Percentiles rank a stretch among this genome's conserved stretches.
Conservation (phyloP, 2,797 vertebrate genomes). For the Cossypha polioptera region DNA sequence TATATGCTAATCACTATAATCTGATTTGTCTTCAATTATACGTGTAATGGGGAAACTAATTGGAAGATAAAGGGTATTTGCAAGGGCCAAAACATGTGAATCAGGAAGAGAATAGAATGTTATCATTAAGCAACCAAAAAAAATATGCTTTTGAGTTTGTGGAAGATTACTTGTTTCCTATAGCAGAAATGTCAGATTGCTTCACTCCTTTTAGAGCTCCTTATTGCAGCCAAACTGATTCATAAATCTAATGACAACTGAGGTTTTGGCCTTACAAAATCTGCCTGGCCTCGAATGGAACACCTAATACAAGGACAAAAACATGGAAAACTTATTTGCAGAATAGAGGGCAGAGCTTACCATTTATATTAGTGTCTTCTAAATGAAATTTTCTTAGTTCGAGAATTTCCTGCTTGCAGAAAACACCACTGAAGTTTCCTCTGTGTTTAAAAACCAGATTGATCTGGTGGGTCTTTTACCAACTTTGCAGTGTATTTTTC, state of each 20-base stretch:
- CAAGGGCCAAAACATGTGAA: constrained; percentile 36
- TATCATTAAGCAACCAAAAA: neutral
- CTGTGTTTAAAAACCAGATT: neutral
- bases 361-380: neutral
- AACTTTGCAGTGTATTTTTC: neutral
- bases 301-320: neutral
- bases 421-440: neutral
- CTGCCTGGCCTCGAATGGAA: neutral
- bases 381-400: neutral
- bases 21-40: constrained; percentile 74
- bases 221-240: neutral
- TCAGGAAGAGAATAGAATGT: neutral
- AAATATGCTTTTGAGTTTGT: neutral
- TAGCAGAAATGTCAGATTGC: neutral
- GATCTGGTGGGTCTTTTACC: neutral
- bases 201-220: neutral
- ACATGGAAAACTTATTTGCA: neutral
- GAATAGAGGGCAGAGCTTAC: neutral
- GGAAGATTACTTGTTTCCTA: neutral
- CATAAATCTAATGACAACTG: neutral
- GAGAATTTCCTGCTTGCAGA: neutral
- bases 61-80: constrained; percentile 52
- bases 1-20: constrained; percentile 74
- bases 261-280: neutral
- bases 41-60: constrained; percentile 57